Base-by-base conservation (phyloP, 2,888 invertebrate genomes). In the Nycteola revayana region DNA sequence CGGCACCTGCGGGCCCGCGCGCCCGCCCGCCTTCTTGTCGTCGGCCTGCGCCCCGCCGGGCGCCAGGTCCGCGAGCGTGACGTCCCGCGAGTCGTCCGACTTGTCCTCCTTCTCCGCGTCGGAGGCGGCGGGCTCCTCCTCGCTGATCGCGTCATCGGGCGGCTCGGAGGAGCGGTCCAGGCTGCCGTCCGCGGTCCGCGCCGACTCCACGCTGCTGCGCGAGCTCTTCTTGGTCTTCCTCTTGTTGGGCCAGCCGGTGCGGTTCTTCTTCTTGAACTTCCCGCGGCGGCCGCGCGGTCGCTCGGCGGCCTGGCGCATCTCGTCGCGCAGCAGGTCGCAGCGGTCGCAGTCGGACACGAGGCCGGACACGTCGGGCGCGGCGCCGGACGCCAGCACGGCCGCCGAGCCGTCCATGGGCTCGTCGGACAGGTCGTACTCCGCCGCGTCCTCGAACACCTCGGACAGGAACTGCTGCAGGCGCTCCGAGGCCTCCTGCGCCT, bases 221-320 rank as follows among this genome's bases (percentile, higher is more conserved):
- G 78, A 79, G 31, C 59, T 59, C 32, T 85, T 86, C 46, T 83
- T 86, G 7, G 48, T 49, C 59, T 76, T 88, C 64, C 71, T 89
- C 62, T 90, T 90, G 68, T 84, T 88, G 0, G 96, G 96, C 96
- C 96, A 96, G 5, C 96, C 96, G 0, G 96, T 96, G 42, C 92
- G 89, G 74, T 95, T 95, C 72, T 93, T 93, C 78, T 93, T 92
- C 71, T 92, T 91, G 65, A 92, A 92, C 46, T 90, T 89, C 31
- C 91, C 90, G 7, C 84, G 75, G 8, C 68, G 63, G 55, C 79
- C 60, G 56, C 76, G 49, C 56, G 75, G 52, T 49, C 74, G 52
- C 25, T 63, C 65, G 7, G 60, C 54, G 1, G 67, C 68, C 25
- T 70, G 72, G 18, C 66, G 64, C 17, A 85, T 72, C 51, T 88